phyloP scores from a whole-genome alignment of 2,888 invertebrate species.

The Aplocera efformata region DNA sequence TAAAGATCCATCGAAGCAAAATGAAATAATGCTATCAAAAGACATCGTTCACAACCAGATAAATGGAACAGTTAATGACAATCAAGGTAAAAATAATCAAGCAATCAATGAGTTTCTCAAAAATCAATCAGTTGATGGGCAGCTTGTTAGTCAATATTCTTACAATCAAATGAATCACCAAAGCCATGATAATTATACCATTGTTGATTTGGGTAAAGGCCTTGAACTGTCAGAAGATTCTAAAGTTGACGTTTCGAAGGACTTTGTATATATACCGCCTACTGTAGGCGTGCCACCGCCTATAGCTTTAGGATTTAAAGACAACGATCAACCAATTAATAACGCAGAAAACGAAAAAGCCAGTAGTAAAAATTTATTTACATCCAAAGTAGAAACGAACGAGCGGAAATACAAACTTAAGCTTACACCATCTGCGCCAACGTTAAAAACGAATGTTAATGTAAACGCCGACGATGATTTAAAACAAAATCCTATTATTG shows the following conservation, averaged over 20 bases:
- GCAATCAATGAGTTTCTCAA: conserved; percentile 11
- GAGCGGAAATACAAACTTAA: not conserved
- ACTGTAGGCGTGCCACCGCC: conserved; percentile 2
- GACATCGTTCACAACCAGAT: not conserved
- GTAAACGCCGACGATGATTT: not conserved
- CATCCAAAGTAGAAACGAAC: conserved; percentile 4
- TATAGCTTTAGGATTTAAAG: conserved; percentile 14
- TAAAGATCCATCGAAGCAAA: too few relatives aligned
- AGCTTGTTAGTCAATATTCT: conserved; percentile 24
- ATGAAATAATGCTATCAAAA: not conserved
- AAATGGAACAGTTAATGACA: not conserved
- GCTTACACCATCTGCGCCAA: not conserved
- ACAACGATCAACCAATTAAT: not conserved
- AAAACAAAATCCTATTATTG: conserved; percentile 19
- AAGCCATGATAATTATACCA: conserved; percentile 24
- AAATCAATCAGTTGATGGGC: conserved; percentile 10
- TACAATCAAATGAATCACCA: conserved; percentile 30
- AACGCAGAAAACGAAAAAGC: not conserved
- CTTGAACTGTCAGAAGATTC: not conserved
- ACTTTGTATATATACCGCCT: conserved; percentile 33
- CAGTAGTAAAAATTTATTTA: conserved; percentile 1
- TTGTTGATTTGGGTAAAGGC: conserved; percentile 27
- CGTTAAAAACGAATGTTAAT: not conserved
- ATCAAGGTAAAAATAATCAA: not conserved
- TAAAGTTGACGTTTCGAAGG: conserved; percentile 11